Evolutionary conservation across 2,797 vertebrate genomes (phyloP), one percentile per base, ranked within the genome.

Genomic region (Crocidura indochinensis): DNA sequence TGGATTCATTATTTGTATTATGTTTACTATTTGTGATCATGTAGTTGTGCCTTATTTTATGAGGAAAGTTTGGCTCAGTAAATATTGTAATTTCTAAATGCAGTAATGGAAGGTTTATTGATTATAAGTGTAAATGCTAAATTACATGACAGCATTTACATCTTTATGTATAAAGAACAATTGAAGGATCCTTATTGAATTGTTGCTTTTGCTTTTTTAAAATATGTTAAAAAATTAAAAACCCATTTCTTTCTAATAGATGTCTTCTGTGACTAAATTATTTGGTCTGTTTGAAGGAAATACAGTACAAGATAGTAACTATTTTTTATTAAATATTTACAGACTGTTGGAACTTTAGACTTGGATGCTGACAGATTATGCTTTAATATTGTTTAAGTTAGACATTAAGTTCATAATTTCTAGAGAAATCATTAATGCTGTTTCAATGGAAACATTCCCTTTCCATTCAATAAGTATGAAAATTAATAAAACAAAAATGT

Each of bases 1-100:
- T 92, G 92, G 92, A 94, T 94, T 97, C 97, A 95, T 97, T 0
- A 93, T 97, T 97, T 97, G 91, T 98, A 97, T 97, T 97, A 97
- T 98, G 97, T 97, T 98, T 97, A 96, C 96, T 97, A 95, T 84
- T 96, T 97, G 97, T 98, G 96, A 97, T 98, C 97, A 97, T 98
- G 98, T 98, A 98, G 97, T 98, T 97, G 98, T 98, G 98, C 98
- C 98, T 99, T 98, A 98, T 94, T 97, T 98, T 97, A 95, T 97
- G 96, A 92, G 98, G 38, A 97, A 96, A 96, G 97, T 96, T 97
- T 95, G 96, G 97, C 96, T 92, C 97, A 94, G 97, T 96, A 96
- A 97, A 97, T 97, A 95, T 92, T 97, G 97, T 97, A 97, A 95
- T 93, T 96, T 96, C 97, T 94, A 95, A 97, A 95, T 94, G 97